Percentiles rank a stretch among this genome's conserved stretches.
Conservation (phyloP, 1,140 invertebrate genomes). For the Goniozus legneri region DNA sequence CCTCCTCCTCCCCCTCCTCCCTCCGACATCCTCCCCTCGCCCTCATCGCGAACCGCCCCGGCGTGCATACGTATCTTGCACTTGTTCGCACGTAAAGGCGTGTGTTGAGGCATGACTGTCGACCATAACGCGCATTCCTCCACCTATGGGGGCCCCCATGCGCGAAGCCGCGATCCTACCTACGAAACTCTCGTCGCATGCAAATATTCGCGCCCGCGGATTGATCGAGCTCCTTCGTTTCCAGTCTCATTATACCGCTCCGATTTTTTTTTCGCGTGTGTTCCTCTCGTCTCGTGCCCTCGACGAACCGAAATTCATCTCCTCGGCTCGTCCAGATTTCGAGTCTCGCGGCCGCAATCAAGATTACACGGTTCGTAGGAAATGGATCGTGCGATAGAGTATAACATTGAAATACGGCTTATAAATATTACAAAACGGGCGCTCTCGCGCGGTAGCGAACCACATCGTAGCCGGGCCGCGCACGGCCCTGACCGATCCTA, state of each 20-base stretch:
- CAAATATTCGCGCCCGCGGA: too few species aligned
- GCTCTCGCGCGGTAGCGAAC: constrained; percentile 1
- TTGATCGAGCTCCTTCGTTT: too few species aligned
- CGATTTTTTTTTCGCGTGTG: too few species aligned
- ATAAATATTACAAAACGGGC: constrained; percentile 36
- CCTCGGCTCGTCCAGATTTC: constrained; percentile 12
- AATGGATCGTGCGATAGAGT: too few species aligned
- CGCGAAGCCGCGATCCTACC: too few species aligned
- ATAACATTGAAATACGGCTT: constrained; percentile 13
- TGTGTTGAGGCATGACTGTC: constrained; percentile 12
- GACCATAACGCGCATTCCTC: constrained; percentile 23
- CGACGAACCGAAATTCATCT: neutral
- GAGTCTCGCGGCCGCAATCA: constrained; percentile 7
- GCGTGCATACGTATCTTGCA: too few species aligned
- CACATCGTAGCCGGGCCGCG: neutral
- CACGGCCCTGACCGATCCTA: constrained; percentile 22
- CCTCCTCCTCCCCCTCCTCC: constrained; percentile 3
- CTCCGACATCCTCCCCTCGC: constrained; percentile 7
- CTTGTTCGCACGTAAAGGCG: constrained; percentile 22
- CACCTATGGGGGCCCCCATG: constrained; percentile 12
- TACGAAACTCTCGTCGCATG: too few species aligned
- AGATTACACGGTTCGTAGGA: too few species aligned
- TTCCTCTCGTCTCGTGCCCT: too few species aligned
- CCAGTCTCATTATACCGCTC: too few species aligned
- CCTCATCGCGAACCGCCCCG: too few species aligned